Evolutionary conservation across 2,888 invertebrate genomes (phyloP), one percentile per base, ranked within the genome.

Genomic region (Nomada fucata): DNA sequence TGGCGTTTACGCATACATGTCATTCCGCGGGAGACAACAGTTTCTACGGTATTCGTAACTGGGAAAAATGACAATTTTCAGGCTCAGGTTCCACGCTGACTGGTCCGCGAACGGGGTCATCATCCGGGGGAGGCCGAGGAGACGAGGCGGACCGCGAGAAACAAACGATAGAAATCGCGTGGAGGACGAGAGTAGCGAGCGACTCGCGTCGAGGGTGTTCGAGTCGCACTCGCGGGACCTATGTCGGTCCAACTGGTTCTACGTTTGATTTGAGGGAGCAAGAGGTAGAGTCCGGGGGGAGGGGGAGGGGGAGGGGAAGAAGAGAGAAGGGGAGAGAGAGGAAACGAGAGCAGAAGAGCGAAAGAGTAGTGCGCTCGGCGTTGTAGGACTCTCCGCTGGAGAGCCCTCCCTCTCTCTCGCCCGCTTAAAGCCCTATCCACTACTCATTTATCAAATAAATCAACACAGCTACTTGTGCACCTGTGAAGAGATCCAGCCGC

Each of bases 391-490:
- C 92, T 93, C 91, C 88, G 91, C 80, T 92, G 91, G 91, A 92
- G 92, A 92, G 92, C 91, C 89, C 91, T 91, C 90, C 89, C 90
- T 86, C 90, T 87, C 88, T 86, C 82, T 82, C 84, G 77, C 79
- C 87, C 88, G 89, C 89, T 89, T 90, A 87, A 89, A 90, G 91
- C 91, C 91, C 91, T 90, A 92, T 91, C 90, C 90, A 91, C 91
- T 91, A 91, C 91, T 92, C 93, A 92, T 92, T 92, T 92, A 92
- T 92, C 91, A 92, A 92, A 92, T 92, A 92, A 92, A 92, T 92
- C 92, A 92, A 93, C 92, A 91, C 90, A 88, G 91, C 91, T 92
- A 92, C 91, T 93, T 91, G 90, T 89, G 89, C 91, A 90, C 90
- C 91, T 91, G 91, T 90, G 89, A 90, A 91, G 91, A 91, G 92